A percentile compares a stretch with the other conserved stretches of the same genome.
Conservation (phyloP, 2,113 vertebrate species). For the Serilophus lunatus region DNA sequence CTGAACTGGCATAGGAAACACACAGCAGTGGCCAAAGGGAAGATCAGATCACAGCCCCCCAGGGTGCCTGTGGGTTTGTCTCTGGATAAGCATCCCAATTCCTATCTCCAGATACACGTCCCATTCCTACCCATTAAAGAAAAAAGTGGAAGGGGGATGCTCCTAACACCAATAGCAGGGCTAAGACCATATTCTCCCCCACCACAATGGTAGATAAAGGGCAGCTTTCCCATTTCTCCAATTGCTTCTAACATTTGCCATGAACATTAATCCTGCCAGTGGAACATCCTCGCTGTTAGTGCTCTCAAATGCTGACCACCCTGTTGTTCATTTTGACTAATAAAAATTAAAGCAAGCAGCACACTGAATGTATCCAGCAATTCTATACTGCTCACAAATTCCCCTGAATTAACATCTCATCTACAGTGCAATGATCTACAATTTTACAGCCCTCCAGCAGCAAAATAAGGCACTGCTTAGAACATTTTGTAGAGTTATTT, state of each 20-base stretch:
- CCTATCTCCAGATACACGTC: not conserved
- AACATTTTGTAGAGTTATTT: not conserved
- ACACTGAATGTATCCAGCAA: not conserved
- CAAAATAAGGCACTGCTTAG: not conserved
- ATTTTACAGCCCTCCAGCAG: not conserved
- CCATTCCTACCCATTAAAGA: not conserved
- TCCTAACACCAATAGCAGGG: not conserved
- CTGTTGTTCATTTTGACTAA: not conserved
- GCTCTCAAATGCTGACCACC: not conserved
- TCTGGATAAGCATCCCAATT: not conserved
- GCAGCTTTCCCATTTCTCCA: not conserved
- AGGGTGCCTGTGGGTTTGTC: not conserved
- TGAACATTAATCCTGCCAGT: not conserved
- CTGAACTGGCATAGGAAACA: fast-evolving
- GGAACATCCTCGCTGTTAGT: not conserved
- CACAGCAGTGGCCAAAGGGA: not conserved
- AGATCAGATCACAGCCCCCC: not conserved
- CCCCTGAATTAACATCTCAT: not conserved
- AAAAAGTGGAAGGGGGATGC: not conserved
- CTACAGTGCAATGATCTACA: not conserved
- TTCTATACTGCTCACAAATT: not conserved
- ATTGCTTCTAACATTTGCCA: not conserved
- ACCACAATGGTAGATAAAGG: not conserved
- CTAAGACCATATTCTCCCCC: not conserved
- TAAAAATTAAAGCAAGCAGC: not conserved